Evolutionary conservation across 2,888 invertebrate species (phyloP).

Genomic region (Harpalus rufipes): DNA sequence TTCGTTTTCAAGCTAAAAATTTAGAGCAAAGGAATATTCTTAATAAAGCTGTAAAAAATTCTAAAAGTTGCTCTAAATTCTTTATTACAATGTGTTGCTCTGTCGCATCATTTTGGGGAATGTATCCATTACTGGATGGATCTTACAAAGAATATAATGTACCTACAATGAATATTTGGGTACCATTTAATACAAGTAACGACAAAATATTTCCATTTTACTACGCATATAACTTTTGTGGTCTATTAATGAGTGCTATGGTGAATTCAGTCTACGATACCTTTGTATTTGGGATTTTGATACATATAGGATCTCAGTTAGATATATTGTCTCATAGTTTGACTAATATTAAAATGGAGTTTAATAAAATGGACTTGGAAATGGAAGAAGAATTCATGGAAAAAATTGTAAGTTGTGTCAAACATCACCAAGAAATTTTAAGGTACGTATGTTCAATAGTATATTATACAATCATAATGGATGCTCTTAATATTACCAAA

Average conservation of each 20-base stretch:
- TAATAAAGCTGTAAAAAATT: slow-evolving; percentile 4
- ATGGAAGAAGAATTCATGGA: slow-evolving; percentile 42
- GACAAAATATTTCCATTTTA: slow-evolving; percentile 76
- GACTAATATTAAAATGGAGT: slow-evolving; percentile 49
- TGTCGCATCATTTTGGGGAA: slow-evolving; percentile 68
- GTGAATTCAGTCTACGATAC: slow-evolving; percentile 78
- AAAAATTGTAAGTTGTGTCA: slow-evolving; percentile 40
- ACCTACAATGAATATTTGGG: slow-evolving; percentile 72
- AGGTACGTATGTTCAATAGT: no score
- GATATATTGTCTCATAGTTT: slow-evolving; percentile 73
- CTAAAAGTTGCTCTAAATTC: background rate
- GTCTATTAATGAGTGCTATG: slow-evolving; percentile 76
- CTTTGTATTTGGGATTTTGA: slow-evolving; percentile 77
- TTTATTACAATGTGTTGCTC: slow-evolving; percentile 13
- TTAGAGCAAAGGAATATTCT: slow-evolving; percentile 20
- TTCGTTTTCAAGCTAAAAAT: slow-evolving; percentile 42
- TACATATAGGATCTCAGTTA: slow-evolving; percentile 77
- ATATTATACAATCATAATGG: no score
- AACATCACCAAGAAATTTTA: slow-evolving; percentile 60
- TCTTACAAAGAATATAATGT: slow-evolving; percentile 60
- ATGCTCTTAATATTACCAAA: no score
- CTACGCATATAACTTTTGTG: slow-evolving; percentile 76
- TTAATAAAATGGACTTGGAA: slow-evolving; percentile 7
- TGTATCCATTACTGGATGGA: slow-evolving; percentile 69
- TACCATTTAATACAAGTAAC: slow-evolving; percentile 75